Evolutionary conservation across 2,888 invertebrate species (phyloP).

Genomic region (Ophion slaviceki): DNA sequence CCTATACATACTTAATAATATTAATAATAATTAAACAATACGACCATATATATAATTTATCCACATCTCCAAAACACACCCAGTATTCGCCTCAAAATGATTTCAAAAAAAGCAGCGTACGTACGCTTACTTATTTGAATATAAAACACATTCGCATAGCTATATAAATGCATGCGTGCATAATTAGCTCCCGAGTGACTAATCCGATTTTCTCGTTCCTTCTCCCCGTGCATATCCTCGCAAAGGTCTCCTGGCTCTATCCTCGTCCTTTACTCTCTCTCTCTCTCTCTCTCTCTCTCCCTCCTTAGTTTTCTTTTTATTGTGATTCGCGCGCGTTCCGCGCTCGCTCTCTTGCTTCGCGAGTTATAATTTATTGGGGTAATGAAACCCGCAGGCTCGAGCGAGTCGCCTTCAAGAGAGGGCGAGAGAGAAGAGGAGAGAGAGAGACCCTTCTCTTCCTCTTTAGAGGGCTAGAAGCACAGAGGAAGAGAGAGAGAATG

Average conservation of each 20-base stretch:
- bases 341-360: slow-evolving; percentile 49
- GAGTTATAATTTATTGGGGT: slow-evolving; percentile 70
- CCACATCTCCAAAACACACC: too few species aligned
- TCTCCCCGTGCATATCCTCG: slow-evolving; percentile 30
- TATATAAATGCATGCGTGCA: slow-evolving; percentile 31
- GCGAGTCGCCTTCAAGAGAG: slow-evolving; percentile 38
- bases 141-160: neutral
- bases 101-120: neutral
- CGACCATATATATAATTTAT: too few species aligned
- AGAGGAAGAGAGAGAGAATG: slow-evolving; percentile 11
- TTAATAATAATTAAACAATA: too few species aligned
- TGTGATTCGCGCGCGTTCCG: slow-evolving; percentile 41
- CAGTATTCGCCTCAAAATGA: neutral
- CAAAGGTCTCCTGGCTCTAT: slow-evolving; percentile 25
- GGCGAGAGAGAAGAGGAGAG: neutral
- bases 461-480: too few species aligned
- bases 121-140: neutral
- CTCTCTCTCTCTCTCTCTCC: slow-evolving; percentile 41
- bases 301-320: slow-evolving; percentile 42
- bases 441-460: too few species aligned
- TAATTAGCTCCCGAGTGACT: slow-evolving; percentile 63
- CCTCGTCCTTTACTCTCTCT: too few species aligned
- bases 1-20: too few species aligned
- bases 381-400: slow-evolving; percentile 69
- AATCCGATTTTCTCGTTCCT: slow-evolving; percentile 54